A percentile compares a stretch with the other conserved stretches of the same genome.
phyloP scores from a whole-genome alignment of 2,888 invertebrate genomes.

The Polymixis flavicincta region DNA sequence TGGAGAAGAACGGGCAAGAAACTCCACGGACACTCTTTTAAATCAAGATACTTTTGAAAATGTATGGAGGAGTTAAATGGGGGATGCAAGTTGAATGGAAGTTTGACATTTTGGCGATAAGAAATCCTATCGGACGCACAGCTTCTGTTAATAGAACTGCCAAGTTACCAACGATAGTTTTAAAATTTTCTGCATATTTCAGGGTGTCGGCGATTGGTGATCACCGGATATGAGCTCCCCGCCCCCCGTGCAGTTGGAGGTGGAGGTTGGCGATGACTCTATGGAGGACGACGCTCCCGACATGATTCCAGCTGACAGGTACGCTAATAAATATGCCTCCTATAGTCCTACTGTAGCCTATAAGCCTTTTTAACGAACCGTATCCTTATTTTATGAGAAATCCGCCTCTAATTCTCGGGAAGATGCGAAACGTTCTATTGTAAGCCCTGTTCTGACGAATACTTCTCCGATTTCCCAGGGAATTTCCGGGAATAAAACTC shows the following conservation, averaged over 20 bases:
- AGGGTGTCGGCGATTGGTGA: constrained; percentile 69
- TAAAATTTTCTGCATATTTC: constrained; percentile 6
- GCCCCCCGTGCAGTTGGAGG: constrained; percentile 85
- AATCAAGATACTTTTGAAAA: too few species aligned
- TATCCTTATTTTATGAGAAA: background rate
- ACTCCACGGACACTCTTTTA: too few species aligned
- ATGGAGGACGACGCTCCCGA: constrained; percentile 86
- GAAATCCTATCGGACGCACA: background rate
- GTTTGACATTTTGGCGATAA: too few species aligned
- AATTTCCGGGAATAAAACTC: background rate
- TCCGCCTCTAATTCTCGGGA: background rate
- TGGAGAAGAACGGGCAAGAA: too few species aligned
- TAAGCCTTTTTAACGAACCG: background rate
- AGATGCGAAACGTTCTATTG: background rate
- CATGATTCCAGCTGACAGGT: constrained; percentile 86
- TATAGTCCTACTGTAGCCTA: background rate
- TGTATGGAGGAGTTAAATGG: background rate
- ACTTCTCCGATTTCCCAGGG: background rate
- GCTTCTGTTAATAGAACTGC: background rate
- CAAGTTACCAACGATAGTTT: background rate
- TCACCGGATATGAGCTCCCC: constrained; percentile 84
- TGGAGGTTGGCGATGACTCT: constrained; percentile 85
- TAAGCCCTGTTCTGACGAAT: too few species aligned
- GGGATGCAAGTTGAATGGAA: background rate
- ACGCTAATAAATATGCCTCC: background rate